phyloP scores from a whole-genome alignment of 2,797 vertebrate genomes.

The Brotula barbata region DNA sequence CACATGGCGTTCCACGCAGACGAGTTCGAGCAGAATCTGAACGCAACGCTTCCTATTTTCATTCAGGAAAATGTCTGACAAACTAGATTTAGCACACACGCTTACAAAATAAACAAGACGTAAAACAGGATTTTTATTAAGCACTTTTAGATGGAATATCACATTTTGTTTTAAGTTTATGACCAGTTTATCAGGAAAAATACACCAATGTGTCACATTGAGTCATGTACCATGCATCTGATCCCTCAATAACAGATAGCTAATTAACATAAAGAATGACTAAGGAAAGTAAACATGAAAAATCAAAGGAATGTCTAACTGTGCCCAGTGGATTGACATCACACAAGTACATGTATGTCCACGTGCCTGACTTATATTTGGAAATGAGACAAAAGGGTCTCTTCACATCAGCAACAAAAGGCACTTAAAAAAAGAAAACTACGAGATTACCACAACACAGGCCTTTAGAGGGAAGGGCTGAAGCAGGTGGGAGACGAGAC shows the following conservation, averaged over 20 bases:
- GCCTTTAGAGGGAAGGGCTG: conserved; percentile 41
- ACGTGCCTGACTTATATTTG: conserved; percentile 20
- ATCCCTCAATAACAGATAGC: conserved; percentile 31
- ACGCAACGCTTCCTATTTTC: too few relatives aligned
- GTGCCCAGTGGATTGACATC: conserved; percentile 29
- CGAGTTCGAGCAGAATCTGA: too few relatives aligned
- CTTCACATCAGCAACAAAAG: conserved; percentile 69
- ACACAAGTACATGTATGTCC: conserved; percentile 7
- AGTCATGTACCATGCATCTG: conserved; percentile 39
- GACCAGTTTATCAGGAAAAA: conserved; percentile 12
- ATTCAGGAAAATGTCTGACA: not conserved
- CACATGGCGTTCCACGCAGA: too few relatives aligned
- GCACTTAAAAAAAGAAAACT: conserved; percentile 66
- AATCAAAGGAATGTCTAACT: too few relatives aligned
- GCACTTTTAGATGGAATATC: conserved; percentile 46
- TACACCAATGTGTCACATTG: conserved; percentile 23
- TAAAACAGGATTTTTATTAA: conserved; percentile 71
- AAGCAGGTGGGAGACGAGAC: conserved; percentile 34
- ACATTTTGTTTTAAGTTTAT: conserved; percentile 38
- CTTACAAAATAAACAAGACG: conserved; percentile 19
- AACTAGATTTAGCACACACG: not conserved
- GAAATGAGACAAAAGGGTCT: conserved; percentile 41
- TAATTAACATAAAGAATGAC: conserved; percentile 29
- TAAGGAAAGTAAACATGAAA: conserved; percentile 15
- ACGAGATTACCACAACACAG: conserved; percentile 32